A percentile compares a stretch with the other conserved stretches of the same genome.
Evolutionary conservation across 2,888 invertebrate species (phyloP).

Genomic region (Plebejus argus): DNA sequence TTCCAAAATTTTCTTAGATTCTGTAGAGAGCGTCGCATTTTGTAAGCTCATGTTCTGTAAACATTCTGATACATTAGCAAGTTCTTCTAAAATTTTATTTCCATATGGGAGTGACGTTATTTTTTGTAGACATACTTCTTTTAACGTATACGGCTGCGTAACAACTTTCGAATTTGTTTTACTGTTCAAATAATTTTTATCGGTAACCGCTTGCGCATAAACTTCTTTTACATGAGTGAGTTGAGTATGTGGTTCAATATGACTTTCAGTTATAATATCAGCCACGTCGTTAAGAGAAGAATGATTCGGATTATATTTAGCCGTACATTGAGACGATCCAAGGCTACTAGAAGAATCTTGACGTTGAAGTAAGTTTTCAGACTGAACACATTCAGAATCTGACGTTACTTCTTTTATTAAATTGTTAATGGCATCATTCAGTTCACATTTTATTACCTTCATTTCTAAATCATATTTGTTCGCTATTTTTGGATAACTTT

Average conservation of each 20-base stretch:
- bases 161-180: constrained; percentile 22
- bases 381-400: constrained; percentile 57
- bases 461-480: constrained; percentile 63
- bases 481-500: constrained; percentile 40
- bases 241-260: constrained; percentile 47
- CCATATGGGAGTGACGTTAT: constrained; percentile 86
- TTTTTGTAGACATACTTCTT: constrained; percentile 83
- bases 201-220: constrained; percentile 59
- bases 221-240: constrained; percentile 70
- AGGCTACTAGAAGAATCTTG: constrained; percentile 83
- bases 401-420: constrained; percentile 70
- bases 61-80: constrained; percentile 83
- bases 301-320: constrained; percentile 83
- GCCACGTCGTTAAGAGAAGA: constrained; percentile 83
- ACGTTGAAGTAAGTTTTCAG: constrained; percentile 63
- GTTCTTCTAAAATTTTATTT: constrained; percentile 83
- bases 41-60: constrained; percentile 63
- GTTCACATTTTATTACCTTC: constrained; percentile 71
- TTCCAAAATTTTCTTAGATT: constrained; percentile 4
- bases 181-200: neutral
- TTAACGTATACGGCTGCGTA: constrained; percentile 74
- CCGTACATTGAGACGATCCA: constrained; percentile 86
- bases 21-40: neutral
- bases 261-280: constrained; percentile 73
- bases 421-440: constrained; percentile 73